Conservation (phyloP, 2,113 vertebrate genomes). For the Gopherus flavomarginatus region DNA sequence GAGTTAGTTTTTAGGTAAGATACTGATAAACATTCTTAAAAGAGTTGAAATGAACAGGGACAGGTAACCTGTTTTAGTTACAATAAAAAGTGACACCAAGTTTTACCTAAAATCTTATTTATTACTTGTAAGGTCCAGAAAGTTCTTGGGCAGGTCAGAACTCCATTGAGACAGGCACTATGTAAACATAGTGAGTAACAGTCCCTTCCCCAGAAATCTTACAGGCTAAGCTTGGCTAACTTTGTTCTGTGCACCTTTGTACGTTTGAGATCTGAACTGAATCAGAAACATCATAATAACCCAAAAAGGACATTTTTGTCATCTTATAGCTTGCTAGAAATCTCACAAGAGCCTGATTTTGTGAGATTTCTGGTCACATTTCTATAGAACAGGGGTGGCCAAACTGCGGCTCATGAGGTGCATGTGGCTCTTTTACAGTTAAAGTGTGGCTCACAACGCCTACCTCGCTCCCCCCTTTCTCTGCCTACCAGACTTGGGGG, state of each 20-base stretch:
- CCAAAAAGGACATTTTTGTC: neutral
- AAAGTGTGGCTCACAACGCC: no score
- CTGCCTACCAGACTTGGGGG: no score
- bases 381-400: neutral
- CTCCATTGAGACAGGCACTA: neutral
- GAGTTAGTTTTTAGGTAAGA: conserved; percentile 18
- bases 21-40: conserved; percentile 22
- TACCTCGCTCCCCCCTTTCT: no score
- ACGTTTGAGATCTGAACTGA: neutral
- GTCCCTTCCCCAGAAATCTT: neutral
- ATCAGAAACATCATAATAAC: neutral
- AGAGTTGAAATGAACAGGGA: neutral
- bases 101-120: neutral
- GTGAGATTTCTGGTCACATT: neutral
- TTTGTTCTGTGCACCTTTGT: neutral
- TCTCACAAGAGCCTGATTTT: neutral
- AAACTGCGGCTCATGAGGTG: no score
- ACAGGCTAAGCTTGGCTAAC: neutral
- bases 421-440: no score
- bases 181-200: neutral
- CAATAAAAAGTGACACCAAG: neutral
- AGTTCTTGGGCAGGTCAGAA: neutral
- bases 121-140: neutral
- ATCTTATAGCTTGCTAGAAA: neutral
- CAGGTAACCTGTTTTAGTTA: neutral